Base-by-base conservation (phyloP, 2,113 vertebrate genomes). In the Macaca fascicularis region DNA sequence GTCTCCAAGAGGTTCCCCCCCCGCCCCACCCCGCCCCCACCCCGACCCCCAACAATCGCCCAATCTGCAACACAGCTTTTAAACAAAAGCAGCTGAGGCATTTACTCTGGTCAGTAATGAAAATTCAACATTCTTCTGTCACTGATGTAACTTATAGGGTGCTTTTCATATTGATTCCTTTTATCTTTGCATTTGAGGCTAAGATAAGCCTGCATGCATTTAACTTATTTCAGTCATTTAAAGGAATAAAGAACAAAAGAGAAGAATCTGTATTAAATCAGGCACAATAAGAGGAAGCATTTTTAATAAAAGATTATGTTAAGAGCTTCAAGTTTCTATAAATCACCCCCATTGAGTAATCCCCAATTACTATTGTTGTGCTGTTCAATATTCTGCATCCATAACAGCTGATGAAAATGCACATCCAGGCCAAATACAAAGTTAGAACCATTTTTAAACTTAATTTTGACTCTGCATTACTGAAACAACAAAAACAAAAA, bases 241-340 rank as follows among this genome's bases (percentile, higher is more conserved):
- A 93, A 93, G 93, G 55, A 22, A 48, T 50, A n/a, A 22, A 89
- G 94, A 78, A 55, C 72, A 83, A 90, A 95, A 92, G 89, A 75
- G 64, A 88, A 94, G 35, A 72, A 25, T 89, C 93, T 97, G 83
- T 55, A 95, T 97, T 94, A 97, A 96, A 96, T 98, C 84, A 86
- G 9, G 17, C 61, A 92, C 75, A 94, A 98, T 74, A 74, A 30
- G n/a, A 97, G 52, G 17, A 95, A 92, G 92, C 82, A 27, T 48
- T 97, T 97, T 87, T 50, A 98, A 97, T 94, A 94, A 98, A 98
- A 97, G 89, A 92, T 96, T 97, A 97, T 95, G 89, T 79, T 94
- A 96, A 78, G 92, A 76, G 45, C 69, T 97, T 97, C 78, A 35
- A 55, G 78, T 90, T 81, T 95, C 85, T 86, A 45, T 96, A 98